Evolutionary conservation across 2,113 vertebrate genomes (phyloP).

Genomic region (Rhegmatorhina hoffmannsi): DNA sequence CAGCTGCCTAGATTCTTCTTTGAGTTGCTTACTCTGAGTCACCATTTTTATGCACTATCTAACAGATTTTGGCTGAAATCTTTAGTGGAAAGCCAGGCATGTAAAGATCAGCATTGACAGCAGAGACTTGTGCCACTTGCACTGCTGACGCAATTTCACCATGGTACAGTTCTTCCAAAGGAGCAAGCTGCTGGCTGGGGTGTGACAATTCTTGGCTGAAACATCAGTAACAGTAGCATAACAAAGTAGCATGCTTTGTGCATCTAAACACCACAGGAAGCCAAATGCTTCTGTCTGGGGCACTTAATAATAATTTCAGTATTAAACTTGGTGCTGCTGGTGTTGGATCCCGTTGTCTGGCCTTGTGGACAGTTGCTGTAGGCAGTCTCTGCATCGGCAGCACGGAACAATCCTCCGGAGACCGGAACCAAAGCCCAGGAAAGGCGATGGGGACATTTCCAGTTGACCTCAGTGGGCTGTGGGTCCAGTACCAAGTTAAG

Average conservation of each 20-base stretch:
- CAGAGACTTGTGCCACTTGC: neutral
- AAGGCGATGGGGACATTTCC: neutral
- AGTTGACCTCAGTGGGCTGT: neutral
- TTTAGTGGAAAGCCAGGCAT: neutral
- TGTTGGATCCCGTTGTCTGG: neutral
- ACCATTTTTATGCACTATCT: neutral
- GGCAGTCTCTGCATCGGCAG: neutral
- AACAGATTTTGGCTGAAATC: neutral
- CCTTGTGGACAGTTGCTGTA: neutral
- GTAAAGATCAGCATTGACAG: accelerated
- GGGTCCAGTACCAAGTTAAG: neutral
- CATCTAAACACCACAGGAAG: neutral
- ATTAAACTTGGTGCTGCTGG: neutral
- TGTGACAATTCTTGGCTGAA: neutral
- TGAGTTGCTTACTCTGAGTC: neutral
- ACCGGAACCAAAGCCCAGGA: neutral
- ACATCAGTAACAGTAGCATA: neutral
- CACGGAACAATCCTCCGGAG: neutral
- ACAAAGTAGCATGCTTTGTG: neutral
- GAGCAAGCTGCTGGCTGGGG: neutral
- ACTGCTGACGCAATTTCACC: neutral
- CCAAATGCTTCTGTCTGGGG: neutral
- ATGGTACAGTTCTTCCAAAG: neutral
- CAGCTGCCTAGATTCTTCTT: neutral
- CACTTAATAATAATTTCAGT: neutral